Evolutionary conservation across 2,113 vertebrate species (phyloP).

Genomic region (Hydrochoerus hydrochaeris): DNA sequence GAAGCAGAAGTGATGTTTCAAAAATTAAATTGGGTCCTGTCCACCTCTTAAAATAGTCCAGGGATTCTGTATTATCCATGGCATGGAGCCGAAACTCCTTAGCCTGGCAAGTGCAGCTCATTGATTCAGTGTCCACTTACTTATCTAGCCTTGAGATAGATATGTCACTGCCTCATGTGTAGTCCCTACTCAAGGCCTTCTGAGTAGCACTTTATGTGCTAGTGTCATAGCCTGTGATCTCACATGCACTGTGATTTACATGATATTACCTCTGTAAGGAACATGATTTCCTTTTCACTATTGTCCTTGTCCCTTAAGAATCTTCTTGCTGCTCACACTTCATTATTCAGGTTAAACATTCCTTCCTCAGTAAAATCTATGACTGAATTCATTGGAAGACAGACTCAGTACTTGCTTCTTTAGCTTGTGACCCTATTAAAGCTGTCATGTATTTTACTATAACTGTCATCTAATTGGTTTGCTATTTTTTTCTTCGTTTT

Average conservation of each 20-base stretch:
- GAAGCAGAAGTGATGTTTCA: not conserved
- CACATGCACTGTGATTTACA: not conserved
- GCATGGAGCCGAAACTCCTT: not conserved
- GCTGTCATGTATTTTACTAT: not conserved
- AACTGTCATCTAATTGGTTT: not conserved
- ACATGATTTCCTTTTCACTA: not conserved
- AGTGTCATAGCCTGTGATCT: not conserved
- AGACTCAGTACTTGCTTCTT: not conserved
- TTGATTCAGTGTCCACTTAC: not conserved
- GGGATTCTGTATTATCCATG: not conserved
- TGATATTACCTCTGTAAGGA: not conserved
- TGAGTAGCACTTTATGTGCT: not conserved
- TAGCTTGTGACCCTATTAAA: not conserved
- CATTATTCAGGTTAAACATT: not conserved
- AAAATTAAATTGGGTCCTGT: not conserved
- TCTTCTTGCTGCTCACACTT: not conserved
- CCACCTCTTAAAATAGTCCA: not conserved
- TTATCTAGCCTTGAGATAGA: not conserved
- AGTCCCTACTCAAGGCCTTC: not conserved
- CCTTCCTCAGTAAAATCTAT: not conserved
- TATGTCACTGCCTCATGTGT: not conserved
- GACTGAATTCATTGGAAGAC: not conserved
- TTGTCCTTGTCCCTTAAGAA: not conserved
- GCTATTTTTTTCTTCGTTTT: not conserved
- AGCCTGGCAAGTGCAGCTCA: not conserved